Base-by-base conservation (phyloP, 2,888 invertebrate genomes). In the Pteria penguin region DNA sequence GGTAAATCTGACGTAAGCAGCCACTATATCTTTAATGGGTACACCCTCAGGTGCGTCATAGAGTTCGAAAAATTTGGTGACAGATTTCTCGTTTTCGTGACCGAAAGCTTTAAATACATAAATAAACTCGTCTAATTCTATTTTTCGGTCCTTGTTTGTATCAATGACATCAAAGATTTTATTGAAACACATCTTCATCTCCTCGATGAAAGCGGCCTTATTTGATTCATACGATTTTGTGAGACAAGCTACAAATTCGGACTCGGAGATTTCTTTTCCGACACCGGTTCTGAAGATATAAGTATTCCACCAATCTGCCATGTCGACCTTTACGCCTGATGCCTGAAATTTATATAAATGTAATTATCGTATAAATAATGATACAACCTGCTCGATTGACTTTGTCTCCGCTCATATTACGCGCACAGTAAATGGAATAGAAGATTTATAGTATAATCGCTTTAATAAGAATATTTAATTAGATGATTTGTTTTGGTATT, bases 81-180 rank as follows among this genome's bases (percentile, higher is more conserved):
- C 81, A 26, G 77, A 52, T 0, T 75, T 78, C 22, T 81, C 81
- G 29, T 84, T 82, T 58, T 82, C 84, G 52, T 84, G 84, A 62
- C 82, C 84, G 31, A 81, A 82, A 4, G 84, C 84, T 57, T 79
- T 77, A 58, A 84, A 84, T 36, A 82, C 84, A n/a, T 78, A 76
- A 11, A 82, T 75, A 36, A 81, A 84, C 54, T 84, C 84, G 1
- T 78, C 80, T 55, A 82, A 75, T 24, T 80, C 78, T 31, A 84
- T 84, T 2, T 79, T 77, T 60, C 81, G 76, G 62, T 84, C 84
- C 55, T 82, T 76, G 69, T 84, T 82, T 11, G 84, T 84, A 54
- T 84, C 84, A 52, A 84, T 84, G n/a, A 84, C 84, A 63, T 82
- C 79, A 63, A 84, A 84, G 27, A 84, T 63, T n/a, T 18, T 65